These are phyloP conservation scores for Pygathrix nemaeus DNA, from an alignment of 2,113 vertebrate species.

Conservation along the genomic window DNA sequence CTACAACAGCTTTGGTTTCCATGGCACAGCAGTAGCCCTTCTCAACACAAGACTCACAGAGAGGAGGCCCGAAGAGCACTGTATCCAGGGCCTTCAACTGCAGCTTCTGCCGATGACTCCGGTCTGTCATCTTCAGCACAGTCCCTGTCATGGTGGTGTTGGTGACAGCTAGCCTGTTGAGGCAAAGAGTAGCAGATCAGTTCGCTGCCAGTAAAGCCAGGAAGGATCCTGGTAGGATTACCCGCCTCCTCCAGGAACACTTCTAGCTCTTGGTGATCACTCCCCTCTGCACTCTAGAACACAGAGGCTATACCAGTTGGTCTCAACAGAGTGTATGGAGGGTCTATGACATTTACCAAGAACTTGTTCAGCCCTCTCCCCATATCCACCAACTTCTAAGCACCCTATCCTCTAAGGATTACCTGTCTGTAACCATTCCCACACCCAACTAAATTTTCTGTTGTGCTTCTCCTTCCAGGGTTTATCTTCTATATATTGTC, in stretches of 20 bases:
- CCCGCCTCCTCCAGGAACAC: not conserved
- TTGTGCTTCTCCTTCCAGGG: not conserved
- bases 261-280: not conserved
- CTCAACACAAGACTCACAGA: slow-evolving; percentile 86
- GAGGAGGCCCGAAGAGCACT: slow-evolving; percentile 95
- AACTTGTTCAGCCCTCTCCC: not conserved
- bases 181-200: not conserved
- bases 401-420: not conserved
- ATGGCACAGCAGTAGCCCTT: not conserved
- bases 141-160: slow-evolving; percentile 93
- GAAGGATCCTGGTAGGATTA: not conserved
- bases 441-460: not conserved
- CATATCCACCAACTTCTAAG: not conserved
- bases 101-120: slow-evolving; percentile 96
- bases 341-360: not conserved
- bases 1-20: not conserved
- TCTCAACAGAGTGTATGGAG: not conserved
- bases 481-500: not conserved
- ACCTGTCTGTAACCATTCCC: not conserved
- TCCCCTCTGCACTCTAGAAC: not conserved
- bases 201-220: not conserved
- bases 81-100: slow-evolving; percentile 97
- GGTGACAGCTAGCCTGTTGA: slow-evolving; percentile 93
- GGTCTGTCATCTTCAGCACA: slow-evolving; percentile 94
- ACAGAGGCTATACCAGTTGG: not conserved